Base-by-base conservation (phyloP, 1,140 invertebrate genomes). In the Ruditapes philippinarum region DNA sequence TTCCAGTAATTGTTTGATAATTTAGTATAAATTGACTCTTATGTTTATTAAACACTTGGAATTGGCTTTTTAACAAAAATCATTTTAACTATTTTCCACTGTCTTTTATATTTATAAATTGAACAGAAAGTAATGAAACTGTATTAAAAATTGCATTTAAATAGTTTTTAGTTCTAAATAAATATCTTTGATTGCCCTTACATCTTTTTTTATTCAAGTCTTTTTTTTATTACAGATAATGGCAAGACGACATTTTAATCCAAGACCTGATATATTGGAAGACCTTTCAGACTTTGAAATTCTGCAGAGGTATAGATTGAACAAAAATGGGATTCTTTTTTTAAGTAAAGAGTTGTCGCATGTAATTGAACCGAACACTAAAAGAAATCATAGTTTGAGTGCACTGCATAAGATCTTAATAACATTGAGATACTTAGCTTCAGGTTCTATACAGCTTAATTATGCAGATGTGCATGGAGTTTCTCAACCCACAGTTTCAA, bases 391-490 rank as follows among this genome's bases (percentile, higher is more conserved):
- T 2, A 45, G 57, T 36, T 19, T 82, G 0, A 42, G 57, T 3
- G 1, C 76, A 7, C 17, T n/a, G 7, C 1, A 65, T 1, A 62
- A 90, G 38, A 12, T 91, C 0, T 28, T 90, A 4, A 84, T 89
- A 31, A 81, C 86, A 1, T 51, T 91, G 19, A 7, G 89, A 19
- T 91, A 82, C 54, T 85, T 88, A 57, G 84, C 91, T 0, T 38
- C 79, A 38, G 81, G 85, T 0, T 42, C 57, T 1, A 84, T 86
- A 45, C 87, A 89, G 38, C 45, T 79, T 4, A 86, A 90, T 25
- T 40, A 89, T 51, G 85, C 73, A 5, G 91, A 91, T 62, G 82
- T 86, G 17, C 80, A 91, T 40, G 60, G 65, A 2, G 57, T 90
- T n/a, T 88, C 74, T 14, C 88, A 85, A 19, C 31, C 51, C 0